Evolutionary conservation across 2,888 invertebrate species (phyloP).

Genomic region (Limenitis camilla): DNA sequence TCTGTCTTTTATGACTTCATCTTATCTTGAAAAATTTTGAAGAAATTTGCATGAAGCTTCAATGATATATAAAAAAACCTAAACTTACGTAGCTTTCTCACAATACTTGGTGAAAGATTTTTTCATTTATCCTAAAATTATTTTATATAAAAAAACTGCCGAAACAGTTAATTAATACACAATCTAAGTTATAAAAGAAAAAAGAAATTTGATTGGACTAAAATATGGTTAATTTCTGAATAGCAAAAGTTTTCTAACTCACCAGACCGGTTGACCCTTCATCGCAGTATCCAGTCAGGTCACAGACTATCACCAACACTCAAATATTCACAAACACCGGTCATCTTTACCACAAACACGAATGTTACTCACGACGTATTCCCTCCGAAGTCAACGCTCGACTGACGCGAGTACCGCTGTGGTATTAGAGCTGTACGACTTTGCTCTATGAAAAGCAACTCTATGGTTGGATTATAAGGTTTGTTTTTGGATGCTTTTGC

Average conservation of each 20-base stretch:
- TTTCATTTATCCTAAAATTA: too few species aligned
- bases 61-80: too few species aligned
- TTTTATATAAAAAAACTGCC: too few species aligned
- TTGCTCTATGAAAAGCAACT: conserved; percentile 29
- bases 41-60: too few species aligned
- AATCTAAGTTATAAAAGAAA: too few species aligned
- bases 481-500: conserved; percentile 15
- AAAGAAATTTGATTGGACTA: too few species aligned
- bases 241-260: conserved; percentile 42
- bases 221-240: conserved; percentile 4
- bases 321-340: conserved; percentile 60
- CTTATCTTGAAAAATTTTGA: too few species aligned
- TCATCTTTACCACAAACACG: conserved; percentile 64
- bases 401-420: conserved; percentile 37
- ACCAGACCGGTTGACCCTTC: conserved; percentile 74
- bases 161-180: too few species aligned
- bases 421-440: conserved; percentile 10
- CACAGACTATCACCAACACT: conserved; percentile 59
- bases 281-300: conserved; percentile 51
- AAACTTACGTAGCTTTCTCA: too few species aligned
- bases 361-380: conserved; percentile 33
- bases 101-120: too few species aligned
- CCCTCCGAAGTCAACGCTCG: conserved; percentile 40
- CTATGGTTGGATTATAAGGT: conserved; percentile 25
- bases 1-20: too few species aligned